A percentile compares a stretch with the other conserved stretches of the same genome.
These are phyloP conservation scores for Anastrepha obliqua DNA, from an alignment of 1,140 invertebrate genomes.

Conservation along the genomic window DNA sequence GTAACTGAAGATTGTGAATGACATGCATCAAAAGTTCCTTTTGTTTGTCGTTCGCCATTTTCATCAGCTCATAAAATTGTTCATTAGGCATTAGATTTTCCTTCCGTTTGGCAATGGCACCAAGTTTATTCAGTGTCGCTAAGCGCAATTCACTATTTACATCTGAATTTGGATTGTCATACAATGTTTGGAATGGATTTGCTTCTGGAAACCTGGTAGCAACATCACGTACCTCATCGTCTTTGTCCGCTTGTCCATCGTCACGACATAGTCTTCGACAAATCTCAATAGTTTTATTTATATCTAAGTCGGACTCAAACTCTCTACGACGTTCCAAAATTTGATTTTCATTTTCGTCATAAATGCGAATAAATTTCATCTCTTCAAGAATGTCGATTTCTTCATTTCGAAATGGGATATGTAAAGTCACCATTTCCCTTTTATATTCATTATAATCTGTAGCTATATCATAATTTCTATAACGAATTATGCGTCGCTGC, in stretches of 20 bases:
- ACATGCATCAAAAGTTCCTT: background rate
- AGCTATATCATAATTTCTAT: background rate
- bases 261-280: no score
- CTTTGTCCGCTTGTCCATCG: background rate
- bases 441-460: background rate
- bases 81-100: conserved; percentile 59
- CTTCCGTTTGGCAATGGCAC: conserved; percentile 60
- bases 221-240: background rate
- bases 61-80: conserved; percentile 33
- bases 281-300: no score
- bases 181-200: no score
- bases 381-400: background rate
- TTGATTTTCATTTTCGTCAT: no score
- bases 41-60: background rate
- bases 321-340: no score
- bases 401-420: no score
- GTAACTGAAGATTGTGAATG: no score
- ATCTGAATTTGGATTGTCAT: conserved; percentile 1
- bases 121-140: conserved; percentile 59
- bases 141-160: conserved; percentile 54
- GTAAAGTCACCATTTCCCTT: background rate
- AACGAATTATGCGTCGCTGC: no score
- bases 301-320: no score
- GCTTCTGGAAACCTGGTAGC: background rate
- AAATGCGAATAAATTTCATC: background rate